These are phyloP conservation scores for Anarsia innoxiella DNA, from an alignment of 2,888 invertebrate genomes.

Conservation along the genomic window DNA sequence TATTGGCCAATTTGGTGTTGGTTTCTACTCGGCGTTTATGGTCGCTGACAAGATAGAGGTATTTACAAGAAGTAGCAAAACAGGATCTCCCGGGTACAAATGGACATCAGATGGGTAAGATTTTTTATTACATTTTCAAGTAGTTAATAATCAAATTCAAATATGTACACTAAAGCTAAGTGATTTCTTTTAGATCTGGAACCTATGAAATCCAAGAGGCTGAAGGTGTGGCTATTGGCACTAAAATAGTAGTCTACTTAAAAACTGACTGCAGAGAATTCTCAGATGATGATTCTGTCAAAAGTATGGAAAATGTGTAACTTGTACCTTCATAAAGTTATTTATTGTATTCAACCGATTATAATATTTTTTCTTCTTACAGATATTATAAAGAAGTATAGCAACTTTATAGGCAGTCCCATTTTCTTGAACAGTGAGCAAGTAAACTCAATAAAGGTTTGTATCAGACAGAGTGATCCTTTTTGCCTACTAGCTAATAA, in stretches of 20 bases:
- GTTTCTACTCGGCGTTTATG: slow-evolving; percentile 98
- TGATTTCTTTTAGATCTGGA: slow-evolving; percentile 81
- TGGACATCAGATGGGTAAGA: slow-evolving; percentile 94
- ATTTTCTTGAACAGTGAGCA: slow-evolving; percentile 92
- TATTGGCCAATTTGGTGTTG: slow-evolving; percentile 98
- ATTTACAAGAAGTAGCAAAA: slow-evolving; percentile 82
- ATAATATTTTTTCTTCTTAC: too few relatives aligned
- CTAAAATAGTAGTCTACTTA: slow-evolving; percentile 93
- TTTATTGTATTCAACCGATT: too few relatives aligned
- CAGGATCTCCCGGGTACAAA: slow-evolving; percentile 81
- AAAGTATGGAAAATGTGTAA: slow-evolving; percentile 60
- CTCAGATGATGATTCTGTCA: slow-evolving; percentile 88
- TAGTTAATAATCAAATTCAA: not conserved
- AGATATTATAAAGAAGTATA: slow-evolving; percentile 95
- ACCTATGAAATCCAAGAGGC: slow-evolving; percentile 92
- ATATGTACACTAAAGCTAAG: too few relatives aligned
- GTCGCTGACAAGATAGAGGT: slow-evolving; percentile 97
- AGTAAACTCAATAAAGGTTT: slow-evolving; percentile 89
- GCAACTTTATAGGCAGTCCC: slow-evolving; percentile 96
- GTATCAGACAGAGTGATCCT: too few relatives aligned
- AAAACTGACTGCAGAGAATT: slow-evolving; percentile 92
- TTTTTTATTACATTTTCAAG: too few relatives aligned
- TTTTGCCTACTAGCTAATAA: too few relatives aligned
- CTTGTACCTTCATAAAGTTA: too few relatives aligned
- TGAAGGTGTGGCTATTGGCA: slow-evolving; percentile 89